Evolutionary conservation across 2,888 invertebrate species (phyloP).

Genomic region (Drosophila phalerata): DNA sequence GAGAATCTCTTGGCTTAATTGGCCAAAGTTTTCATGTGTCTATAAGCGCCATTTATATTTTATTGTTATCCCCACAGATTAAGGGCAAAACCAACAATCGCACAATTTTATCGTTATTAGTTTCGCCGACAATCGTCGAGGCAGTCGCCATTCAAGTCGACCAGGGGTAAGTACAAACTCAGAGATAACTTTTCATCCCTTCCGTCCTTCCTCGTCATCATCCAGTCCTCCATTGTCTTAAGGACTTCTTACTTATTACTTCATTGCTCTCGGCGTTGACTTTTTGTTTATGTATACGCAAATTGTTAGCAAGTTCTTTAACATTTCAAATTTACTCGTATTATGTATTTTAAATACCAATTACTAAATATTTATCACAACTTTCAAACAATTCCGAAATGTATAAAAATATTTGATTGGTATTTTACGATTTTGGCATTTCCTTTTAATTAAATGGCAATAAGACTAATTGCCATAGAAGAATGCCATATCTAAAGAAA

Average conservation of each 20-base stretch:
- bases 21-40: conserved; percentile 79
- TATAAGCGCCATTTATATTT: conserved; percentile 71
- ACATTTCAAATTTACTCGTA: conserved; percentile 43
- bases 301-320: conserved; percentile 15
- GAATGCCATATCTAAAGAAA: conserved; percentile 11
- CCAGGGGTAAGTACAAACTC: conserved; percentile 83
- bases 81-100: conserved; percentile 94
- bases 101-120: conserved; percentile 95
- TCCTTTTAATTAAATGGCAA: conserved; percentile 34
- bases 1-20: conserved; percentile 69
- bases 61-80: conserved; percentile 83
- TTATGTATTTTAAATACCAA: conserved; percentile 43
- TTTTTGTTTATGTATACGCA: conserved; percentile 41
- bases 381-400: conserved; percentile 3
- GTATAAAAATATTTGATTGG: conserved; percentile 25
- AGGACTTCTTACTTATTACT: conserved; percentile 22
- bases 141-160: conserved; percentile 87
- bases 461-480: conserved; percentile 30
- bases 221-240: conserved; percentile 62
- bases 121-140: conserved; percentile 90
- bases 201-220: neutral
- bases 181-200: conserved; percentile 35
- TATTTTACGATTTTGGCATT: conserved; percentile 8
- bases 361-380: conserved; percentile 6
- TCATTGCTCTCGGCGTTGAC: conserved; percentile 36